Evolutionary conservation across 1,140 invertebrate genomes (phyloP).

Genomic region (Halictus rubicundus): DNA sequence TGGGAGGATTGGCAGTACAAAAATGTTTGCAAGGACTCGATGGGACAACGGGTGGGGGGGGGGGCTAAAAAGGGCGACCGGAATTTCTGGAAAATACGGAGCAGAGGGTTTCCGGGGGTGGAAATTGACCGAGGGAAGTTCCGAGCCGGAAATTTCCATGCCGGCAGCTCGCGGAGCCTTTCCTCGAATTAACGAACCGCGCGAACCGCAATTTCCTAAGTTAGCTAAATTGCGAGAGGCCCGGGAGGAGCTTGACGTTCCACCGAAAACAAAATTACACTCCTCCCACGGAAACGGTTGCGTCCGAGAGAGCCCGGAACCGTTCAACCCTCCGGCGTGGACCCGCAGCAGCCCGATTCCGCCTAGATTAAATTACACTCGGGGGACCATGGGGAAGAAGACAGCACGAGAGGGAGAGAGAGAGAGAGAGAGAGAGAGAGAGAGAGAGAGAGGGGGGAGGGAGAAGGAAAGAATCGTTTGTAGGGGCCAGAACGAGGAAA

Average conservation of each 20-base stretch:
- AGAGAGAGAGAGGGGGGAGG: too few species aligned
- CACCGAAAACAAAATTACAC: conserved; percentile 31
- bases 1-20: too few species aligned
- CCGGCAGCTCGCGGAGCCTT: background rate
- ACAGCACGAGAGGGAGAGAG: too few species aligned
- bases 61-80: too few species aligned
- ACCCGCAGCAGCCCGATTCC: conserved; percentile 51
- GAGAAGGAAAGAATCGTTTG: background rate
- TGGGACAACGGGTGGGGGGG: too few species aligned
- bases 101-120: background rate
- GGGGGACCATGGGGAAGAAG: background rate
- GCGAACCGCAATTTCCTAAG: conserved; percentile 29
- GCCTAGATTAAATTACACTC: conserved; percentile 61
- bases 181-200: conserved; percentile 12
- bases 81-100: background rate
- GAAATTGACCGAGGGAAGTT: background rate
- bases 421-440: too few species aligned
- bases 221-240: conserved; percentile 12
- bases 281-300: conserved; percentile 32
- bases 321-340: conserved; percentile 4
- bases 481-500: conserved; percentile 21
- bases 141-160: background rate
- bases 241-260: background rate
- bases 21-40: too few species aligned
- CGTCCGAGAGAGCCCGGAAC: background rate